These are phyloP conservation scores for Drepanosiphum platanoidis DNA, from an alignment of 2,888 invertebrate species.

Conservation along the genomic window DNA sequence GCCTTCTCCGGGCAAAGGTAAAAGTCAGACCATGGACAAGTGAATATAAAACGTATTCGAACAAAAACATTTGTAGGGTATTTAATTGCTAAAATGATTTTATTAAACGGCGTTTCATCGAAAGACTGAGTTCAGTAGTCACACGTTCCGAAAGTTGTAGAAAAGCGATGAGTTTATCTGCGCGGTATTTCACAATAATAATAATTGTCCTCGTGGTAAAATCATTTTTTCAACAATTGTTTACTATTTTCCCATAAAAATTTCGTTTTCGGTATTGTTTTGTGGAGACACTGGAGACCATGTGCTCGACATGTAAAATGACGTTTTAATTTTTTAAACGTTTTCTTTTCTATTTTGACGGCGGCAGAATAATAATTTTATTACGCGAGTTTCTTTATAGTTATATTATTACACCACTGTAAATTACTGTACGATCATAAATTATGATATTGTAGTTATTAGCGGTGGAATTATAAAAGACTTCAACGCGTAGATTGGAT, in stretches of 20 bases:
- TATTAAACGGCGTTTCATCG: background rate
- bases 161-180: background rate
- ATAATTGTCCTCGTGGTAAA: background rate
- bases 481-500: background rate
- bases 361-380: background rate
- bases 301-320: background rate
- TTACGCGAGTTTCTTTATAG: background rate
- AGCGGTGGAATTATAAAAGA: background rate
- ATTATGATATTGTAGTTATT: too few relatives aligned
- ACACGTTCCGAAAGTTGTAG: background rate
- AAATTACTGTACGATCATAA: too few relatives aligned
- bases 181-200: background rate
- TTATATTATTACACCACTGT: too few relatives aligned
- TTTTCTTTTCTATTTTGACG: background rate
- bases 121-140: background rate
- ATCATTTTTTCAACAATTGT: background rate
- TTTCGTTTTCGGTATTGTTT: background rate
- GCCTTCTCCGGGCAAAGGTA: too few relatives aligned
- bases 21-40: too few relatives aligned
- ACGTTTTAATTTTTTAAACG: background rate
- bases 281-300: background rate
- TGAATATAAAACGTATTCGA: background rate
- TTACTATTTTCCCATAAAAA: background rate
- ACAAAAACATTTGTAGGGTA: background rate
- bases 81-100: background rate